Conservation (phyloP, 2,888 invertebrate genomes). For the Thyatira batis region DNA sequence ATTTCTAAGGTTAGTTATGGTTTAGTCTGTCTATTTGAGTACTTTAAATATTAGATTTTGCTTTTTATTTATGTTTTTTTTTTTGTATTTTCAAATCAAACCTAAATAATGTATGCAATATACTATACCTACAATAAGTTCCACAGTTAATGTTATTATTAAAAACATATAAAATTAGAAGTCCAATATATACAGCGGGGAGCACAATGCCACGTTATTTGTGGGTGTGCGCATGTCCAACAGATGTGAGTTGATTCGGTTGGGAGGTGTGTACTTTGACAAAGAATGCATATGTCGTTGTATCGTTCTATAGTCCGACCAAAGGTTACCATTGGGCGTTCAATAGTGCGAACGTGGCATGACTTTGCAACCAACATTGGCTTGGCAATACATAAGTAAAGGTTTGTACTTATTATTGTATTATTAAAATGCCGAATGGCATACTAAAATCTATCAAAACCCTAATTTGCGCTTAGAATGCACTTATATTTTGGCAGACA, state of each 20-base stretch:
- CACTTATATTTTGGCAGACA: no score
- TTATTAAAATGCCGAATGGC: no score
- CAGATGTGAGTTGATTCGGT: slow-evolving; percentile 62
- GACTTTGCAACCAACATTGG: slow-evolving; percentile 35
- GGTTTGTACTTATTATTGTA: no score
- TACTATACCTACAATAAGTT: no score
- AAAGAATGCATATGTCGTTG: slow-evolving; percentile 70
- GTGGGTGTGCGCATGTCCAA: slow-evolving; percentile 71
- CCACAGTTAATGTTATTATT: neutral
- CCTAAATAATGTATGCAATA: no score
- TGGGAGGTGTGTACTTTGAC: slow-evolving; percentile 61
- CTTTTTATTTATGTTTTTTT: no score
- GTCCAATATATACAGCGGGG: slow-evolving; percentile 35
- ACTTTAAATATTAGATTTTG: no score
- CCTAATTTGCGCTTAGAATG: no score
- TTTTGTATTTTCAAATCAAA: no score
- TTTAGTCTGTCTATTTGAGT: no score
- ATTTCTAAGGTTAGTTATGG: no score
- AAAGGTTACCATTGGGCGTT: slow-evolving; percentile 60
- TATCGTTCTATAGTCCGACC: slow-evolving; percentile 23
- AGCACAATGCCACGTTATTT: slow-evolving; percentile 43
- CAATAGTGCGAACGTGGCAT: slow-evolving; percentile 61
- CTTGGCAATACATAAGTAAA: neutral
- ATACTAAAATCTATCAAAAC: no score
- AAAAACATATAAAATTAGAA: slow-evolving; percentile 11